Conservation (phyloP, 53 echinoderm and acorn worm genomes). For the Stichopus horrens region DNA sequence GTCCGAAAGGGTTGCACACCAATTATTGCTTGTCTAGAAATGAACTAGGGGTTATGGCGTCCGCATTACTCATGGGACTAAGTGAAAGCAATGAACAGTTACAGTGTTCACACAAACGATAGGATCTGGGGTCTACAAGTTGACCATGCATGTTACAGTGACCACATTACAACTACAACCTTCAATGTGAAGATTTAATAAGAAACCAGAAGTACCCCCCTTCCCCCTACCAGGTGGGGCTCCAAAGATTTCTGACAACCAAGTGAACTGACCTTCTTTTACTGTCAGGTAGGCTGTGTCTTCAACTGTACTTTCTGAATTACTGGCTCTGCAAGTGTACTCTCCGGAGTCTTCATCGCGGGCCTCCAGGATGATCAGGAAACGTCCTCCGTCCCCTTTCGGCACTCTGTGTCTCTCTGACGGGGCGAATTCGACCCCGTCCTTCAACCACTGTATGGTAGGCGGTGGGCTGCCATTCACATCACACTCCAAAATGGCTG, state of each 20-base stretch:
- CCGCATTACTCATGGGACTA: too few relatives aligned
- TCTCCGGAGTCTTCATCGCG: constrained; percentile 61
- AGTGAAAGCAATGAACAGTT: too few relatives aligned
- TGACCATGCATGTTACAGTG: too few relatives aligned
- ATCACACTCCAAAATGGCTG: constrained; percentile 82
- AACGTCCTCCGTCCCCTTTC: constrained; percentile 50
- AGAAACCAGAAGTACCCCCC: background rate
- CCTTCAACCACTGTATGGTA: constrained; percentile 77
- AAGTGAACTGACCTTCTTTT: constrained; percentile 53
- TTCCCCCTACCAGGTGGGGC: background rate
- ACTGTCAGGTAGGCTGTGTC: constrained; percentile 63
- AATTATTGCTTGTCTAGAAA: too few relatives aligned
- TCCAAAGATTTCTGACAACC: background rate
- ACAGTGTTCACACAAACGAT: too few relatives aligned
- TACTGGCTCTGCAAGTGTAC: constrained; percentile 77
- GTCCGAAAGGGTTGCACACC: too few relatives aligned
- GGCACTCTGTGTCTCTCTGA: constrained; percentile 55
- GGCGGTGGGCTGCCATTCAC: constrained; percentile 80
- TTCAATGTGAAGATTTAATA: background rate
- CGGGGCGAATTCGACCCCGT: constrained; percentile 44
- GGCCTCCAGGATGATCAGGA: constrained; percentile 72
- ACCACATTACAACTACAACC: too few relatives aligned
- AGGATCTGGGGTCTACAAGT: too few relatives aligned
- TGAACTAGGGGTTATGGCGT: too few relatives aligned
- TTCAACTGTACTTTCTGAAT: constrained; percentile 62